A percentile compares a stretch with the other conserved stretches of the same genome.
phyloP scores from a whole-genome alignment of 2,888 invertebrate genomes.

The Melinaea marsaeus region DNA sequence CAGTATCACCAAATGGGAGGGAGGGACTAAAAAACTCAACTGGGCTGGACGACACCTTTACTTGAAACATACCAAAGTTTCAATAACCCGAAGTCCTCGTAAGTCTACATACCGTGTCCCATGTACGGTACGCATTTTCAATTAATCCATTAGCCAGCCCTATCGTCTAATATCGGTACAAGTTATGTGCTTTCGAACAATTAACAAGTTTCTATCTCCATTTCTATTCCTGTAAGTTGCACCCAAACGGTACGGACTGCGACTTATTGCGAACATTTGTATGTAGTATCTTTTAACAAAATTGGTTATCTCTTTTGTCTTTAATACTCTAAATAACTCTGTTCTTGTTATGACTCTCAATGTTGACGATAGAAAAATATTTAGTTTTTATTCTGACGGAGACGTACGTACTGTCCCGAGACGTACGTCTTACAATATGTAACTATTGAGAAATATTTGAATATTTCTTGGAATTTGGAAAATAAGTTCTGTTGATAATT shows the following conservation, averaged over 20 bases:
- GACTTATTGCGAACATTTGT: constrained; percentile 24
- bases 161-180: constrained; percentile 33
- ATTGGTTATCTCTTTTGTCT: background rate
- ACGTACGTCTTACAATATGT: too few species aligned
- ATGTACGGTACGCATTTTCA: constrained; percentile 26
- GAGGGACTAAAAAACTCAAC: too few species aligned
- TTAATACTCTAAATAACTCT: background rate
- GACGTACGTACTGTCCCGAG: too few species aligned
- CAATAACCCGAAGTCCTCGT: background rate
- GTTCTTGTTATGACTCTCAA: background rate
- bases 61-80: background rate
- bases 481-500: too few species aligned
- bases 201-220: constrained; percentile 54
- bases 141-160: constrained; percentile 40
- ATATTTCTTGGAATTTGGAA: too few species aligned
- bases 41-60: too few species aligned
- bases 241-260: constrained; percentile 20
- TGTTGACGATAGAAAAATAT: too few species aligned
- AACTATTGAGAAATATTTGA: too few species aligned
- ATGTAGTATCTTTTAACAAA: constrained; percentile 7
- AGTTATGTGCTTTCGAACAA: constrained; percentile 68
- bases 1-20: too few species aligned
- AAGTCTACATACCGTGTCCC: constrained; percentile 9
- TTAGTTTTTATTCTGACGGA: too few species aligned
- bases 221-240: constrained; percentile 27